Conservation (phyloP, 2,113 vertebrate species). For the Hipposideros armiger region DNA sequence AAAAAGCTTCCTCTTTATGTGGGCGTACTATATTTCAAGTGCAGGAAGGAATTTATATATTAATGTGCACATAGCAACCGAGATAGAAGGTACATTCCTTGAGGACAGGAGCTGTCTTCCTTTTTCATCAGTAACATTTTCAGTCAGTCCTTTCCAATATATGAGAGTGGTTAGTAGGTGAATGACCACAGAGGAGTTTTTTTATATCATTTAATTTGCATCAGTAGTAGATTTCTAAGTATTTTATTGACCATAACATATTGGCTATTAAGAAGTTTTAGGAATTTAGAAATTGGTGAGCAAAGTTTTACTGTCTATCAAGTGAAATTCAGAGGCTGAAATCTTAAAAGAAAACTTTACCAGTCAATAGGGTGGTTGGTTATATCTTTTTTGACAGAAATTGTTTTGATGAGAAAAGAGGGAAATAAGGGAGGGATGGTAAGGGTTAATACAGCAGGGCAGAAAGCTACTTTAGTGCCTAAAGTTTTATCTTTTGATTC, state of each 20-base stretch:
- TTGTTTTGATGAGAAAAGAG: constrained; percentile 5
- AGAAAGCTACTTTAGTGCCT: neutral
- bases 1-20: constrained; percentile 1
- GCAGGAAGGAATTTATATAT: neutral
- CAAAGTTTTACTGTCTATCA: neutral
- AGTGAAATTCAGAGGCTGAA: constrained; percentile 22
- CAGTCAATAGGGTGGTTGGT: neutral
- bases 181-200: neutral
- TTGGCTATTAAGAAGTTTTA: neutral
- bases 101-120: neutral
- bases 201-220: constrained; percentile 31
- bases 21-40: neutral
- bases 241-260: constrained; percentile 9
- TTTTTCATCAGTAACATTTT: neutral
- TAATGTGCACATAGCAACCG: neutral
- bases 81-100: neutral
- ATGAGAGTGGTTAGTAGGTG: neutral
- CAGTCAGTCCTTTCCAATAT: neutral
- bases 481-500: constrained; percentile 51
- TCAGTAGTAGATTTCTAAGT: neutral
- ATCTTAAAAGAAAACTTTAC: constrained; percentile 10
- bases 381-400: neutral
- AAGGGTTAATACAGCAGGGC: neutral
- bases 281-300: constrained; percentile 45
- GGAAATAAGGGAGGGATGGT: neutral